Percentiles rank a stretch among this genome's conserved stretches.
Evolutionary conservation across 92 coral and sea anemone species (phyloP).

Genomic region (Phymanthus crucifer): DNA sequence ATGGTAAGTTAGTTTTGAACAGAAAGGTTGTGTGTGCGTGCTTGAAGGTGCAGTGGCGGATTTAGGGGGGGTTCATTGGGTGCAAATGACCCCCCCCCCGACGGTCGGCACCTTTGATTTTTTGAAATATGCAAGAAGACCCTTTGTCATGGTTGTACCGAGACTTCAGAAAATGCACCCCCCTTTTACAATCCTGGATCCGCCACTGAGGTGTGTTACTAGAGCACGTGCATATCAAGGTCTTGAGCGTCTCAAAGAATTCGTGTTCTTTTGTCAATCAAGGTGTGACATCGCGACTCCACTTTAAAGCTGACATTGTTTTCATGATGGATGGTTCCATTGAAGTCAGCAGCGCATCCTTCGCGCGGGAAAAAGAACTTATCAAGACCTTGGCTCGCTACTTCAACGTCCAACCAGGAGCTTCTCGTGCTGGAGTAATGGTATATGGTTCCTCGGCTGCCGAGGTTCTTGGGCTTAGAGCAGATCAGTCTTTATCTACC

Average conservation of each 20-base stretch:
- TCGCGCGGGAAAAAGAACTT: conserved; percentile 67
- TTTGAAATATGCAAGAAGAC: too few relatives aligned
- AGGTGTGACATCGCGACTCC: conserved; percentile 53
- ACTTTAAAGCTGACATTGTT: conserved; percentile 67
- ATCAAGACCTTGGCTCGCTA: conserved; percentile 65
- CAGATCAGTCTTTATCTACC: conserved; percentile 32
- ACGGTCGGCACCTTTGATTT: too few relatives aligned
- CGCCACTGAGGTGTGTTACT: too few relatives aligned
- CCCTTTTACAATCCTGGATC: too few relatives aligned
- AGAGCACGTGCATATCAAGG: background rate
- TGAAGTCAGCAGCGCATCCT: conserved; percentile 48
- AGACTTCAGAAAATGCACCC: too few relatives aligned
- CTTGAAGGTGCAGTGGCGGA: too few relatives aligned
- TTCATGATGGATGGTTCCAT: conserved; percentile 87
- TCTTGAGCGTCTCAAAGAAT: too few relatives aligned
- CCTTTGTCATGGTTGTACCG: too few relatives aligned
- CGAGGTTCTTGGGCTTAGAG: conserved; percentile 30
- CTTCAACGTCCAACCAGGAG: conserved; percentile 49
- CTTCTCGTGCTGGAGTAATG: conserved; percentile 62
- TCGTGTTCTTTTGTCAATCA: too few relatives aligned
- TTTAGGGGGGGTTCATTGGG: too few relatives aligned
- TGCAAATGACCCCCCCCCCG: too few relatives aligned
- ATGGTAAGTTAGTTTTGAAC: conserved; percentile 20
- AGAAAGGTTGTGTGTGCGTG: too few relatives aligned
- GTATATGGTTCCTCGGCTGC: conserved; percentile 54